Evolutionary conservation across 53 echinoderm and acorn worm species (phyloP).

Genomic region (Paracentrotus lividus): DNA sequence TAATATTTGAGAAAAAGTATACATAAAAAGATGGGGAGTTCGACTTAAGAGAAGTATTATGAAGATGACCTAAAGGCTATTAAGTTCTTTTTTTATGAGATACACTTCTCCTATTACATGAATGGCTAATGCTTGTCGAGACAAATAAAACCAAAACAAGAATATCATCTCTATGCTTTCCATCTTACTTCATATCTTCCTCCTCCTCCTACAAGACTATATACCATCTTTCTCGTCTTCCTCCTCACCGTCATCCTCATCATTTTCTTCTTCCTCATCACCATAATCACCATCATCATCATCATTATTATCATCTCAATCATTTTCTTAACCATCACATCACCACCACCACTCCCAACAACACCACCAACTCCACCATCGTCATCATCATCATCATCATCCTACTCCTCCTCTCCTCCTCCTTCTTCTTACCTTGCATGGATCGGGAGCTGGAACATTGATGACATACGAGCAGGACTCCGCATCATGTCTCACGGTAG

Average conservation of each 20-base stretch:
- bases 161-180: background rate
- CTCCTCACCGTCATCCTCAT: background rate
- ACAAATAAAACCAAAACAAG: no score
- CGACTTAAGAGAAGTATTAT: no score
- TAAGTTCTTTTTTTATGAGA: no score
- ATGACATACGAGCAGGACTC: slow-evolving; percentile 40
- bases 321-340: background rate
- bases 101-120: no score
- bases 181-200: background rate
- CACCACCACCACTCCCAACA: background rate
- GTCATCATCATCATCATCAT: background rate
- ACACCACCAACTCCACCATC: no score
- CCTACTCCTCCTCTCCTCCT: background rate
- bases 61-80: no score
- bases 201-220: background rate
- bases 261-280: background rate
- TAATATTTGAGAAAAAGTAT: no score
- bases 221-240: background rate
- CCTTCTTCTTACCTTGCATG: slow-evolving; percentile 35
- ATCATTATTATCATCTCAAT: background rate
- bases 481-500: background rate
- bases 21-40: no score
- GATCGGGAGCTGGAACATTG: slow-evolving; percentile 22
- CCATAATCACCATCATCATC: no score
- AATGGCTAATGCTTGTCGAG: no score